Evolutionary conservation across 2,888 invertebrate genomes (phyloP), one percentile per base, ranked within the genome.

Genomic region (Tanaodytes sp.): DNA sequence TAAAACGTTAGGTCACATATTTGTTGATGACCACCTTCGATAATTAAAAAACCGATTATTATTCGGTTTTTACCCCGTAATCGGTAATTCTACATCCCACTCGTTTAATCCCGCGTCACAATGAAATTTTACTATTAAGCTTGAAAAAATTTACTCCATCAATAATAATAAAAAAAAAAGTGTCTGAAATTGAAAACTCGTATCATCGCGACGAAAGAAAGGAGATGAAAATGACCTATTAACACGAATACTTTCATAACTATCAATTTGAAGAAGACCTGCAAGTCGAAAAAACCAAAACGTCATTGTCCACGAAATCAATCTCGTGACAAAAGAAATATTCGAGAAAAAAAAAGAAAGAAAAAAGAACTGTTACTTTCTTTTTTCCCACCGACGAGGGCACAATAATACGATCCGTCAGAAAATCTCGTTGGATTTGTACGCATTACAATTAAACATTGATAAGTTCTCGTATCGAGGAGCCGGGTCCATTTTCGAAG

Each of bases 191-290:
- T n/a, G n/a, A 66, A 48, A 33, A 40, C 30, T 43, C 30, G 51
- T 64, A 57, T 46, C 42, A 62, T 68, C 52, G 12, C 36, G 40
- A 23, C 43, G n/a, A 58, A 45, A 48, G 58, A 63, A 68, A 57
- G 4, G 18, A 62, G 45, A 62, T 36, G 46, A 57, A 68, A 68
- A 58, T 58, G 68, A 68, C 68, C 63, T 59, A 68, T 68, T 68
- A 68, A 68, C 68, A 68, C 42, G 40, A 63, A 68, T 68, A 54
- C 54, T 58, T 54, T 59, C 43, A 54, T 36, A 63, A 62, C 57
- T 52, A 68, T 62, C 42, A 63, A 68, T 62, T 27, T 57, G 49
- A 68, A 63, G 68, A 68, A 45, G 67, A 67, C 11, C 30, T 20
- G 27, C n/a, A 31, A 5, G 31, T 40, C 19, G 15, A 51, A 55